Evolutionary conservation across 2,888 invertebrate genomes (phyloP), one percentile per base, ranked within the genome.

Genomic region (Clivina fossor): DNA sequence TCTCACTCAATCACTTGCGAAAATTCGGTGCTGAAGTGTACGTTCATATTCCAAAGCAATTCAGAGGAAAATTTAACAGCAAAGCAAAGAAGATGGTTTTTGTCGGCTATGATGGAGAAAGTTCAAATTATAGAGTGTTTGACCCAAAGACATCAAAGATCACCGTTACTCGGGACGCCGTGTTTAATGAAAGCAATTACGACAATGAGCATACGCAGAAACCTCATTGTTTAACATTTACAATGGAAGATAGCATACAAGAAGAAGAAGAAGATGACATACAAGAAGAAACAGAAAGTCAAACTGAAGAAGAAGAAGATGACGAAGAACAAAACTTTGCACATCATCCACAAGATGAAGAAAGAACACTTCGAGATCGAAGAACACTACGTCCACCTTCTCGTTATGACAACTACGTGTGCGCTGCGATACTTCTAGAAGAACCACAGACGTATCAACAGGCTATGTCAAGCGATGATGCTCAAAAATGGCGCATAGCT

Each of bases 61-160:
- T 50, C 13, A 28, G 58, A 35, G 40, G 13, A n/a, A 58, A 58
- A 16, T 32, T 56, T 18, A 54, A 54, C 3, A 24, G 18, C 9
- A 54, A 58, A 35, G 32, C 35, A 18, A 24, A 11, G 24, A 54
- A 55, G 19, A n/a, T 54, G 11, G 35, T 54, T 16, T 19, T 54
- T 15, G 47, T 54, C 5, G 57, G 51, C 8, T 58, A 58, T 20
- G 49, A 35, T 19, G 35, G 20, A 33, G 35, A 48, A 2, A 35
- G 35, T 13, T n/a, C 13, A 19, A 63, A 62, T 40, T 67, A 65
- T 48, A 33, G 62, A 15, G 35, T 67, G 4, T 63, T 56, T 57
- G 58, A 61, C 30, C 51, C 51, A 3, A 44, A 38, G 9, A 58
- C 54, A 3, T 58, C 49, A 19, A 61, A 60, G 37, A 61, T 65